Conservation (phyloP, 2,797 vertebrate genomes). For the Bucorvus abyssinicus region DNA sequence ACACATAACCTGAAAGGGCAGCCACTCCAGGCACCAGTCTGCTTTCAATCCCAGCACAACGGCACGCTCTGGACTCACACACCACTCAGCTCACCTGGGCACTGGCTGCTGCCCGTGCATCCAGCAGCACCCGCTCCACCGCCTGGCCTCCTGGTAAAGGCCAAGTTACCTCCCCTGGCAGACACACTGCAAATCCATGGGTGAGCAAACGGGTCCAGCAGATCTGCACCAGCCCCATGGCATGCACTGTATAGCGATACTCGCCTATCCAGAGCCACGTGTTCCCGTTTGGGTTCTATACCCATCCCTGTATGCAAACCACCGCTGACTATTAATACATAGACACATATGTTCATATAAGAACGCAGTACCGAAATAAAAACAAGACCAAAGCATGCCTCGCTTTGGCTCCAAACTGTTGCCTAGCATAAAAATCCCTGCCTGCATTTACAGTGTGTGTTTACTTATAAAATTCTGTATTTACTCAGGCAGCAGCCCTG, state of each 20-base stretch:
- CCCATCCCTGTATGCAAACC: neutral
- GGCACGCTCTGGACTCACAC: accelerated
- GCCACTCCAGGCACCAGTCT: neutral
- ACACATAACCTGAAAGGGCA: neutral
- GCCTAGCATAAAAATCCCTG: neutral
- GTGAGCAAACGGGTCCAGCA: neutral
- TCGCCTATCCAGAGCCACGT: accelerated
- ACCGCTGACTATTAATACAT: neutral
- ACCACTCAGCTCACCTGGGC: neutral
- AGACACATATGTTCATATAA: neutral
- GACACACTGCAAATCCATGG: neutral
- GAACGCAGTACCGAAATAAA: neutral
- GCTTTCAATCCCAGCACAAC: accelerated
- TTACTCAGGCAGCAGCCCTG: neutral
- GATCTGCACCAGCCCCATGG: too few species aligned
- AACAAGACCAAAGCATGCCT: neutral
- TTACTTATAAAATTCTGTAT: neutral
- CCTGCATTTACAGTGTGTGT: neutral
- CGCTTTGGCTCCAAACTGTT: neutral
- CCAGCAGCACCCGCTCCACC: neutral
- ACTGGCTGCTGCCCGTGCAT: neutral
- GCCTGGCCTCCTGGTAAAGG: neutral
- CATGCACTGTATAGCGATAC: neutral
- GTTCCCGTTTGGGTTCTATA: too few species aligned
- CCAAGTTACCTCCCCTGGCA: neutral